Evolutionary conservation across 2,113 vertebrate genomes (phyloP).

Genomic region (Herpetotheres cachinnans): DNA sequence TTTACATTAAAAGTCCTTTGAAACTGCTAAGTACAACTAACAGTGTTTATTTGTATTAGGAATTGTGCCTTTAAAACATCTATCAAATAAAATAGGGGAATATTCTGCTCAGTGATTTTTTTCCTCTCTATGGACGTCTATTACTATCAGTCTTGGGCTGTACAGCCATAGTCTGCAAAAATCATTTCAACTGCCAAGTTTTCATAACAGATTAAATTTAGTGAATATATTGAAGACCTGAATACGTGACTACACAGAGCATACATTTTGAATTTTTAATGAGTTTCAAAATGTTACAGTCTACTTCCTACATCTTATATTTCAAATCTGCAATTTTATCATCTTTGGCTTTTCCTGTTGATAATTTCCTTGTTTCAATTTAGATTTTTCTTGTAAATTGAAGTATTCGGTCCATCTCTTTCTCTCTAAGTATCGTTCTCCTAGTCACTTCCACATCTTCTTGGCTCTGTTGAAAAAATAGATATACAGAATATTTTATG

Average conservation of each 20-base stretch:
- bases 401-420: neutral
- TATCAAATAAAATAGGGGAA: neutral
- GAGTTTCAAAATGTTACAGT: conserved; percentile 28
- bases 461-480: conserved; percentile 61
- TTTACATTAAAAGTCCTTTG: conserved; percentile 7
- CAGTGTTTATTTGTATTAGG: neutral
- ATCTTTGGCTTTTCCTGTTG: conserved; percentile 16
- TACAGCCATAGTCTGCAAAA: conserved; percentile 6
- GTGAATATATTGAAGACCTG: conserved; percentile 36
- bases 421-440: neutral
- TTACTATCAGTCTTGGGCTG: neutral
- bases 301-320: conserved; percentile 41
- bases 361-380: conserved; percentile 40
- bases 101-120: neutral
- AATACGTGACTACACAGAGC: conserved; percentile 33
- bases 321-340: conserved; percentile 42
- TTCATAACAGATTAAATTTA: conserved; percentile 52
- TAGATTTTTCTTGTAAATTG: conserved; percentile 37
- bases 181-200: conserved; percentile 38
- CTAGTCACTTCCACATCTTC: conserved; percentile 60
- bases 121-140: neutral
- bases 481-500: neutral
- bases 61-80: neutral
- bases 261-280: conserved; percentile 41
- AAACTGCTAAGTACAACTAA: neutral